These are phyloP conservation scores for Dendropsophus ebraccatus DNA, from an alignment of 2,113 vertebrate species.

Conservation along the genomic window DNA sequence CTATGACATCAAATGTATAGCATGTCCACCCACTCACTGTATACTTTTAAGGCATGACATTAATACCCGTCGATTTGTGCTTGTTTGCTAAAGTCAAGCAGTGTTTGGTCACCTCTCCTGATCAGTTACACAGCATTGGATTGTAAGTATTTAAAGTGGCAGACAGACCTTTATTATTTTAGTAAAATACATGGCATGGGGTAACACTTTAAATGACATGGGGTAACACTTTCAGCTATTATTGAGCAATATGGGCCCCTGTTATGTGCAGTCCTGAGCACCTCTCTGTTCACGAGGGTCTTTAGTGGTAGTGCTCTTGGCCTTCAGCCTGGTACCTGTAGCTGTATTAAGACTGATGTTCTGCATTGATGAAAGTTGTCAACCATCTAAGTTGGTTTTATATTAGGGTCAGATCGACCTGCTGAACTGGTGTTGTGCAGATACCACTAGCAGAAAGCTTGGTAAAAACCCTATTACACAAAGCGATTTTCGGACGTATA, in stretches of 20 bases:
- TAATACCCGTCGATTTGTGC: not conserved
- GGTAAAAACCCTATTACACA: too few species aligned
- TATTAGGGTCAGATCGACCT: too few species aligned
- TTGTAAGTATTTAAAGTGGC: not conserved
- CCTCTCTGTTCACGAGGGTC: too few species aligned
- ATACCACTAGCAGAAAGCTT: too few species aligned
- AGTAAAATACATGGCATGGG: not conserved
- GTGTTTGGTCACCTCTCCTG: not conserved
- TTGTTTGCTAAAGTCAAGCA: not conserved
- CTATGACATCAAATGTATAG: not conserved
- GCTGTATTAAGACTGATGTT: too few species aligned
- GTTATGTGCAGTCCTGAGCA: not conserved
- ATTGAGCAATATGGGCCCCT: not conserved
- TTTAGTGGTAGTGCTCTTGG: too few species aligned
- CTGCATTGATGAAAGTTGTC: too few species aligned
- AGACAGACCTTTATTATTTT: not conserved
- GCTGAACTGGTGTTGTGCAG: too few species aligned
- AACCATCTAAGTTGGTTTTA: too few species aligned
- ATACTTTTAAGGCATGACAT: not conserved
- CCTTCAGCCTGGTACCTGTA: too few species aligned
- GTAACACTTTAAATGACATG: not conserved
- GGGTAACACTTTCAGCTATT: not conserved
- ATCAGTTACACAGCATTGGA: not conserved
- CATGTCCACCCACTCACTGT: conserved; percentile 18
- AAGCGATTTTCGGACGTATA: too few species aligned